Evolutionary conservation across 2,888 invertebrate species (phyloP).

Genomic region (Laothoe populi): DNA sequence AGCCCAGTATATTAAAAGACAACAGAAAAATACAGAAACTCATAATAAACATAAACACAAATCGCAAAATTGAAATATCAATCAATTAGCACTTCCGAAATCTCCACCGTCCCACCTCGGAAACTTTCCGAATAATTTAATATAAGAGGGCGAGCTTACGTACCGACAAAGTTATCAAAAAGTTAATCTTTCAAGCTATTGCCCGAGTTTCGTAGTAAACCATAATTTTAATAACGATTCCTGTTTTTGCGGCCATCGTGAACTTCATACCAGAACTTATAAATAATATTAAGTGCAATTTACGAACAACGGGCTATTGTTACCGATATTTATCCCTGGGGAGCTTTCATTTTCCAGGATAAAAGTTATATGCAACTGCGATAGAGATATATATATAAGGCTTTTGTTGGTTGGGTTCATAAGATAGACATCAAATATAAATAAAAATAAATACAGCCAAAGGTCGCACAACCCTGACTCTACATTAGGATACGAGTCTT

Average conservation of each 20-base stretch:
- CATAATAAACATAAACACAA: conserved; percentile 40
- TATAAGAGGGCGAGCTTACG: conserved; percentile 70
- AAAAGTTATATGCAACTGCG: neutral
- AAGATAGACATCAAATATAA: too few relatives aligned
- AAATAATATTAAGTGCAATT: conserved; percentile 17
- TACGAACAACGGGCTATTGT: conserved; percentile 7
- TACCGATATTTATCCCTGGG: neutral
- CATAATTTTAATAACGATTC: conserved; percentile 29
- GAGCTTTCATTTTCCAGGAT: conserved; percentile 13
- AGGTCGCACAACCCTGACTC: too few relatives aligned
- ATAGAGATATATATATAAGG: neutral
- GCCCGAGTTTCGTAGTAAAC: conserved; percentile 35
- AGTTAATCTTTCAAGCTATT: conserved; percentile 68
- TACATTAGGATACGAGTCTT: too few relatives aligned
- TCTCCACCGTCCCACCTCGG: conserved; percentile 51
- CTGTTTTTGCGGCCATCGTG: conserved; percentile 8
- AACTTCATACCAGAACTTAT: conserved; percentile 20
- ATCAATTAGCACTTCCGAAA: conserved; percentile 68
- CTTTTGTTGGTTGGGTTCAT: too few relatives aligned
- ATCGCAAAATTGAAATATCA: conserved; percentile 58
- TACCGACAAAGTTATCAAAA: conserved; percentile 61
- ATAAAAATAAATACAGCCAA: too few relatives aligned
- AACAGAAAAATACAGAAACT: conserved; percentile 13
- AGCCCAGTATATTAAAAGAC: too few relatives aligned
- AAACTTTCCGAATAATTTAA: conserved; percentile 74